Conservation (phyloP, 2,797 vertebrate genomes). For the Dicrostonyx torquatus region DNA sequence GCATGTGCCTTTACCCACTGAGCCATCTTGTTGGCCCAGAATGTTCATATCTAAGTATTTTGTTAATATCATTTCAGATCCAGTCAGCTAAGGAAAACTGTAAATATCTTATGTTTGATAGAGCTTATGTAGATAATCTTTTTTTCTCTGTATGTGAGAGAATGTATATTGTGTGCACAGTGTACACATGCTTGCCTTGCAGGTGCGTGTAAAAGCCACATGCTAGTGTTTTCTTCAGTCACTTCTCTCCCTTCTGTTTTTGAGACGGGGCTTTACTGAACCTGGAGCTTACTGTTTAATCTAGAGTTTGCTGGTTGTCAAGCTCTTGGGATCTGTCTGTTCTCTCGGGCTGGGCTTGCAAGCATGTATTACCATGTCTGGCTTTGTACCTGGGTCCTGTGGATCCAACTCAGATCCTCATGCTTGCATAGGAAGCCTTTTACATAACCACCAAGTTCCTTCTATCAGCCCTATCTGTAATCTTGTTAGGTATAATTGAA, state of each 20-base stretch:
- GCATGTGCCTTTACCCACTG: not conserved
- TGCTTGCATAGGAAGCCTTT: not conserved
- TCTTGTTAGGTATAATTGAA: not conserved
- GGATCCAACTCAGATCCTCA: no score
- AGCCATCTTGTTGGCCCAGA: not conserved
- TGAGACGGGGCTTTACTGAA: not conserved
- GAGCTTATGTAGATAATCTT: not conserved
- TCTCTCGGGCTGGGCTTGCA: not conserved
- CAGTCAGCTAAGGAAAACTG: not conserved
- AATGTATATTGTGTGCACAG: not conserved
- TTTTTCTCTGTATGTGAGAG: not conserved
- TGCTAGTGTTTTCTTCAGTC: not conserved
- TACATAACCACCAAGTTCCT: not conserved
- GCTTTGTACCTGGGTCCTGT: not conserved
- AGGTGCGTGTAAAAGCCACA: not conserved
- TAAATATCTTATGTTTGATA: not conserved
- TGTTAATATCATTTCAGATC: slow-evolving; percentile 19
- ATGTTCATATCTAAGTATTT: slow-evolving; percentile 24
- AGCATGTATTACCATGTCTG: not conserved
- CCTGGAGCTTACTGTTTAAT: not conserved
- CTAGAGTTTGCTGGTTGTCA: not conserved
- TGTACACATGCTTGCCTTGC: not conserved
- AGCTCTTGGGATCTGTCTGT: not conserved
- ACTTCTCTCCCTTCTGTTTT: not conserved
- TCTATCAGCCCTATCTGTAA: not conserved